phyloP scores from a whole-genome alignment of 2,113 vertebrate species.

The Grammomys surdaster region DNA sequence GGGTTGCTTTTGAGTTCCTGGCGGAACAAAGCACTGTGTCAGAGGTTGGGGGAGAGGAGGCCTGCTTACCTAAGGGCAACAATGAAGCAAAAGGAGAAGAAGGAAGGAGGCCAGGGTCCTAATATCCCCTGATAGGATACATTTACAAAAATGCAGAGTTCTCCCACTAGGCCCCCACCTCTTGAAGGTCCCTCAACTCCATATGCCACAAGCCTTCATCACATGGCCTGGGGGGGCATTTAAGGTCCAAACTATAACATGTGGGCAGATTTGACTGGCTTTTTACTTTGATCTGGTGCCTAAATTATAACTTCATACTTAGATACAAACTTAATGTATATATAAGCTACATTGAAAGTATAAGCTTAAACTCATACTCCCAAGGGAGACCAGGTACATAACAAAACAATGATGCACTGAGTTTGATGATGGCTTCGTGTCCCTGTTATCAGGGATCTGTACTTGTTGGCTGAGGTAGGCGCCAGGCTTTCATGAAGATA shows the following conservation, averaged over 20 bases:
- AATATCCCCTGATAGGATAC: neutral
- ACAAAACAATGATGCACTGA: conserved; percentile 9
- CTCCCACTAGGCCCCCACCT: neutral
- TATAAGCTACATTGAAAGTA: conserved; percentile 8
- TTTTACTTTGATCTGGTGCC: neutral
- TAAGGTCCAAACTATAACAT: neutral
- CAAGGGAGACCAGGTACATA: neutral
- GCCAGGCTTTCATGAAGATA: conserved; percentile 19
- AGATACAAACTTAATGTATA: neutral
- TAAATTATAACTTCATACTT: too few species aligned
- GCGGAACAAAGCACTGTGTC: neutral
- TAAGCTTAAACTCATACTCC: neutral
- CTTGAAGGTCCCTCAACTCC: neutral
- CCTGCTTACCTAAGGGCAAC: neutral
- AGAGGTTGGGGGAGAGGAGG: neutral
- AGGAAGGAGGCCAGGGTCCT: neutral
- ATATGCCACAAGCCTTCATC: neutral
- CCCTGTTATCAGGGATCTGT: neutral
- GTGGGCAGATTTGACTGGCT: neutral
- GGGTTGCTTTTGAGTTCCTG: neutral
- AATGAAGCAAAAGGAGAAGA: neutral
- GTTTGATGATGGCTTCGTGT: conserved; percentile 7
- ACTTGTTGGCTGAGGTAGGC: conserved; percentile 18
- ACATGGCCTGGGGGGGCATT: neutral
- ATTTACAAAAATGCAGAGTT: neutral